Percentiles rank a stretch among this genome's conserved stretches.
phyloP scores from a whole-genome alignment of 2,888 invertebrate genomes.

The Gari tellinella region DNA sequence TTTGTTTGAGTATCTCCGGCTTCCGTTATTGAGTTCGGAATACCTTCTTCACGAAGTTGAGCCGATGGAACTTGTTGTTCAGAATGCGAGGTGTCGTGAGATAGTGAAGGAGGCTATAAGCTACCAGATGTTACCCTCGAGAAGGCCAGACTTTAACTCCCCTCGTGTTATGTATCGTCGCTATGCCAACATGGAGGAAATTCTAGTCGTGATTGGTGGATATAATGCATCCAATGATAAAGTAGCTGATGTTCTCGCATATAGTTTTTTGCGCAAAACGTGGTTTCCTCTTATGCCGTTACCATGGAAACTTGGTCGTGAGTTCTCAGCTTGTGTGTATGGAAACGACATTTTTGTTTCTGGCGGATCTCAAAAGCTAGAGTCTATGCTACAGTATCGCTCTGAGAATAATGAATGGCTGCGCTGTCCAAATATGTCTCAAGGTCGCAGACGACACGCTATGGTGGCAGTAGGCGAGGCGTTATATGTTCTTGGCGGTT shows the following conservation, averaged over 20 bases:
- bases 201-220: conserved; percentile 67
- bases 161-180: conserved; percentile 65
- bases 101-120: conserved; percentile 72
- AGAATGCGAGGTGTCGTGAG: conserved; percentile 65
- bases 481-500: conserved; percentile 69
- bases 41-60: conserved; percentile 70
- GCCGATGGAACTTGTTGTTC: conserved; percentile 63
- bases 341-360: conserved; percentile 73
- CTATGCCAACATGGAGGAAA: conserved; percentile 68
- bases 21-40: conserved; percentile 72
- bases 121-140: conserved; percentile 72
- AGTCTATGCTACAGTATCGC: conserved; percentile 64
- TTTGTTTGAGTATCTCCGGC: conserved; percentile 71
- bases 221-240: conserved; percentile 68
- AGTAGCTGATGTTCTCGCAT: conserved; percentile 69
- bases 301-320: conserved; percentile 65
- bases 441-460: conserved; percentile 70
- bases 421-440: conserved; percentile 62
- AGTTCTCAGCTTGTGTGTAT: conserved; percentile 67
- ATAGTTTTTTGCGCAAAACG: conserved; percentile 61
- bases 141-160: conserved; percentile 68
- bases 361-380: conserved; percentile 69
- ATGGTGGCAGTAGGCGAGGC: conserved; percentile 74
- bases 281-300: conserved; percentile 69
- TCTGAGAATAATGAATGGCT: conserved; percentile 71